Base-by-base conservation (phyloP, 2,888 invertebrate species). In the Macrosoma leucophasiata region DNA sequence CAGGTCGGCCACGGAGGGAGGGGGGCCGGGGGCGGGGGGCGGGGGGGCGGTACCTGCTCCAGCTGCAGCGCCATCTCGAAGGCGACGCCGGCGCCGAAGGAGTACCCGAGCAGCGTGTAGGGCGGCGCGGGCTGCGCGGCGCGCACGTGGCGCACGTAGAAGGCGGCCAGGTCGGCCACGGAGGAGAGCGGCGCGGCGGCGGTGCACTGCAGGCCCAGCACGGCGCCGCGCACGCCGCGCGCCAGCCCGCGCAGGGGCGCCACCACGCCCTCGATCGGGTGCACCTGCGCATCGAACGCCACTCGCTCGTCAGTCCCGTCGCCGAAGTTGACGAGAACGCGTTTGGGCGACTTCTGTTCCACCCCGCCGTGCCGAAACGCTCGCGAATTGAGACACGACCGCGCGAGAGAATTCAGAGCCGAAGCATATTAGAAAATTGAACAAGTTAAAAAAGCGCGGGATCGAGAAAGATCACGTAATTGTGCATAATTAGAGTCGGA, bases 31-130 rank as follows among this genome's bases (percentile, higher is more conserved):
- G n/a, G n/a, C n/a, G n/a, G n/a, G n/a, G n/a, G n/a, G n/a, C n/a
- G n/a, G n/a, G n/a, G n/a, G n/a, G n/a, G n/a, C n/a, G 27, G 30
- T 22, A 75, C 78, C 47, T 85, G 77, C 64, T 96, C 94, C 33
- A 98, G 81, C 65, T 94, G 92, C 17, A 92, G 78, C 13, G 94
- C 94, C 91, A 98, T 97, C 84, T 98, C 98, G 69, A 96, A 95
- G 10, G 96, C 97, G 18, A 98, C 92, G 52, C 93, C 90, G 22
- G 96, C 95, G 42, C 99, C 98, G 74, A 95, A 98, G 0, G 98
- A 98, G 79, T 99, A 98, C 2, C 98, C 98, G 24, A 94, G 89
- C 45, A 99, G 81, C 29, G 90, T 89, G 85, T 95, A 97, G 2
- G 97, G 96, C 42, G 96, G 94, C 37, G 84, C 74, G 5, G 90